phyloP scores from a whole-genome alignment of 2,888 invertebrate species.

The Odontomyia ornata region DNA sequence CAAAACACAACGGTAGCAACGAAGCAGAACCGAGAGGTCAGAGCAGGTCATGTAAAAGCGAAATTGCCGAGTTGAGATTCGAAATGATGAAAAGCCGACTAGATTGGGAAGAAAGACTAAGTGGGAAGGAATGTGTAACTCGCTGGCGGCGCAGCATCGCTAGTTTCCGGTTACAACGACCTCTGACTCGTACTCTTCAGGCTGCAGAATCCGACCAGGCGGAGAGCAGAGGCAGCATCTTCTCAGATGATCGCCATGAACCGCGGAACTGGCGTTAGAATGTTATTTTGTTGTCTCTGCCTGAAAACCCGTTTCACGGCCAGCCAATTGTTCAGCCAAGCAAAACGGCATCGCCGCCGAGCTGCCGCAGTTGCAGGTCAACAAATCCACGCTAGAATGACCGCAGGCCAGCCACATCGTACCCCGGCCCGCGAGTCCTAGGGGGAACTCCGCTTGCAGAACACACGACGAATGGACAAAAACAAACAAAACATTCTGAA shows the following conservation, averaged over 20 bases:
- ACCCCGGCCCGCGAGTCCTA: background rate
- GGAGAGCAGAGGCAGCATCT: background rate
- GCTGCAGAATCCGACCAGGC: background rate
- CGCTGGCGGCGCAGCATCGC: no score
- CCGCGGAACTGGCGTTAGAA: background rate
- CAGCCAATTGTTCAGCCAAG: constrained; percentile 14
- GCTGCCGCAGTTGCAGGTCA: background rate
- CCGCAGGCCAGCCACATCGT: background rate
- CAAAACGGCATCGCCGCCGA: background rate
- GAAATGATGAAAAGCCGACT: background rate
- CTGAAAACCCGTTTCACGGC: constrained; percentile 32
- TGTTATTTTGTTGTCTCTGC: background rate
- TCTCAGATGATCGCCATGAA: background rate
- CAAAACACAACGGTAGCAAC: no score
- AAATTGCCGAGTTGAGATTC: background rate
- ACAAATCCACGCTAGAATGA: background rate
- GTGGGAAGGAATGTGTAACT: background rate
- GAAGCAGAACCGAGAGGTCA: no score
- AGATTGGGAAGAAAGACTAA: background rate
- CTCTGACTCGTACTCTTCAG: background rate
- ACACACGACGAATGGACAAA: background rate
- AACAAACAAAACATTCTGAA: background rate
- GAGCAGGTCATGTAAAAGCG: background rate
- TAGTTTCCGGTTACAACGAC: constrained; percentile 21
- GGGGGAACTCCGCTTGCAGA: background rate